phyloP scores from a whole-genome alignment of 1,140 invertebrate species.

The Drosophila dunni region DNA sequence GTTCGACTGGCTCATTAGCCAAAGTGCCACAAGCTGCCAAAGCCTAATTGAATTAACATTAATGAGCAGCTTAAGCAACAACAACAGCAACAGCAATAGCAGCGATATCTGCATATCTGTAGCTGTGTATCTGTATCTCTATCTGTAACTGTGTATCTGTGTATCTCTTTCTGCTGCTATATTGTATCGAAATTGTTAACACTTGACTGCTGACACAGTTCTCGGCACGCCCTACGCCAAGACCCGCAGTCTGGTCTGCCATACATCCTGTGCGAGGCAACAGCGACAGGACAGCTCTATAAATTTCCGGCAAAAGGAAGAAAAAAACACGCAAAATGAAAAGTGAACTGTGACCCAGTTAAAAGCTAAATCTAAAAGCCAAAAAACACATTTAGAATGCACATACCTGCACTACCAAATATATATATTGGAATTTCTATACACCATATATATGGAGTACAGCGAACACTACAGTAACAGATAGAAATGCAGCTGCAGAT shows the following conservation, averaged over 20 bases:
- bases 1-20: constrained; percentile 67
- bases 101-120: background rate
- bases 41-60: constrained; percentile 76
- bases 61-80: constrained; percentile 57
- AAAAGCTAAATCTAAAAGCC: constrained; percentile 1
- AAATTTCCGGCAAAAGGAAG: constrained; percentile 28
- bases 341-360: constrained; percentile 38
- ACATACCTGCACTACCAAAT: background rate
- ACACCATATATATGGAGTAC: background rate
- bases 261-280: constrained; percentile 15
- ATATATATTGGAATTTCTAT: background rate
- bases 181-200: constrained; percentile 20
- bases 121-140: constrained; percentile 1
- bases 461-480: no score
- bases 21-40: constrained; percentile 66
- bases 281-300: constrained; percentile 33
- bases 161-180: background rate
- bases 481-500: constrained; percentile 1
- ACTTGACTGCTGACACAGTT: constrained; percentile 40
- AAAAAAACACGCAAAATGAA: constrained; percentile 11
- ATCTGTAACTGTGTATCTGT: background rate
- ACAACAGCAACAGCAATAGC: constrained; percentile 22
- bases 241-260: constrained; percentile 10
- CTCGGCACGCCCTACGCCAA: constrained; percentile 5
- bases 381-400: constrained; percentile 23